Base-by-base conservation (phyloP, 2,888 invertebrate species). In the Timema cristinae region DNA sequence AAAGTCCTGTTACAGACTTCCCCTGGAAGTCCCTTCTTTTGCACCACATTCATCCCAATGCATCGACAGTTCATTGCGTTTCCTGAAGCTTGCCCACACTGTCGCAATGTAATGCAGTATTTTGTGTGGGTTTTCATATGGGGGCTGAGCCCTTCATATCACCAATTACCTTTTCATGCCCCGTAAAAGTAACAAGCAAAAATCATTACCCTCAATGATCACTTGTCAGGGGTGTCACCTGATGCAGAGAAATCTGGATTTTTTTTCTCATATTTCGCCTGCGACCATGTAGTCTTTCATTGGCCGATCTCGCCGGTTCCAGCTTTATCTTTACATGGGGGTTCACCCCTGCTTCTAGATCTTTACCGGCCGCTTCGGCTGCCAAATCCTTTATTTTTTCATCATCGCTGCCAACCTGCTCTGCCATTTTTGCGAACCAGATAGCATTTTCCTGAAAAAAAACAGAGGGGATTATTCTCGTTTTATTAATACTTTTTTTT, bases 31-130 rank as follows among this genome's bases (percentile, higher is more conserved):
- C 88, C 88, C 88, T 73, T 87, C 87, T 77, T 88, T 87, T 51
- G 85, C 84, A 9, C 86, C 50, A 88, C 86, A 74, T 87, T 87
- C 86, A 75, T 89, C 89, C 61, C 90, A 81, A 81, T 92, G 92
- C 7, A 74, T 73, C 0, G 86, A 86, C 7, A 90, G 83, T 72
- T 89, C 89, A n/a, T 84, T 86, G 16, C 90, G 83, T 76, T 87
- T 88, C 66, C 86, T 81, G 78, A 91, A 89, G 67, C 87, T 48
- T 84, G 82, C 0, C 89, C 89, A 78, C 93, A 93, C 7, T 81
- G 73, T 88, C 88, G 76, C 93, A 68, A 92, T 87, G 79, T 91
- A 91, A 91, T 78, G 0, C 89, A 0, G 87, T 83, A 68, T 87
- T 87, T 79, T 93, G 93, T 0, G 76, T 80, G n/a, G 0, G 78